These are phyloP conservation scores for Tonatia bakeri DNA, from an alignment of 2,113 vertebrate genomes.

Conservation along the genomic window DNA sequence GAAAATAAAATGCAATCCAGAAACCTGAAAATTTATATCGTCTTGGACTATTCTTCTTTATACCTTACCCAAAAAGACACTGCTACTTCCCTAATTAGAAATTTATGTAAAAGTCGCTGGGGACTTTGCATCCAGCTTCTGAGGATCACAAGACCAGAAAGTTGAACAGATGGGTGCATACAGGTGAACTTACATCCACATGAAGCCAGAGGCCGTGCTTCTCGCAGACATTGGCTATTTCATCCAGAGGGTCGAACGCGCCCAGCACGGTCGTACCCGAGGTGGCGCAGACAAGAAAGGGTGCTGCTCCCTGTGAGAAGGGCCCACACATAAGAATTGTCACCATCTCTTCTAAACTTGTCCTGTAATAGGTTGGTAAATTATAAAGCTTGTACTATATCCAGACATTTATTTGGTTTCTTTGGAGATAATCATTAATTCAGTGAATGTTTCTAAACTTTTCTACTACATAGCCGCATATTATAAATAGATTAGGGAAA, in stretches of 20 bases:
- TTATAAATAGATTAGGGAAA: background rate
- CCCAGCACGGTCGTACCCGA: conserved; percentile 88
- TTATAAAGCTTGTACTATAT: background rate
- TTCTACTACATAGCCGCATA: background rate
- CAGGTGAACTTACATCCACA: conserved; percentile 84
- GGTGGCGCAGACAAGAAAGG: conserved; percentile 87
- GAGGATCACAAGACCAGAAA: background rate
- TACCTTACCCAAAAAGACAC: background rate
- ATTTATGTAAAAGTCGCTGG: background rate
- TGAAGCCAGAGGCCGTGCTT: conserved; percentile 85
- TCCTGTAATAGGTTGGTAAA: background rate
- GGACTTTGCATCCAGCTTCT: background rate
- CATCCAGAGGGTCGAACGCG: conserved; percentile 87
- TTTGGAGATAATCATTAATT: background rate
- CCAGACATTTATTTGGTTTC: background rate
- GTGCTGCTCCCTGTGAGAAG: conserved; percentile 82
- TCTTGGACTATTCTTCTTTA: background rate
- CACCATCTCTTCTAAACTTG: background rate
- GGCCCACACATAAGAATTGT: conserved; percentile 49
- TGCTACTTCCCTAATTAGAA: background rate
- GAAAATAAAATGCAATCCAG: background rate
- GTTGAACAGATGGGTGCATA: background rate
- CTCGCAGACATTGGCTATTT: conserved; percentile 84
- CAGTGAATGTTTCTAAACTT: background rate
- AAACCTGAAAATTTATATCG: background rate